Percentiles rank a stretch among this genome's conserved stretches.
Conservation (phyloP, 2,113 vertebrate species). For the Amazona vittata region DNA sequence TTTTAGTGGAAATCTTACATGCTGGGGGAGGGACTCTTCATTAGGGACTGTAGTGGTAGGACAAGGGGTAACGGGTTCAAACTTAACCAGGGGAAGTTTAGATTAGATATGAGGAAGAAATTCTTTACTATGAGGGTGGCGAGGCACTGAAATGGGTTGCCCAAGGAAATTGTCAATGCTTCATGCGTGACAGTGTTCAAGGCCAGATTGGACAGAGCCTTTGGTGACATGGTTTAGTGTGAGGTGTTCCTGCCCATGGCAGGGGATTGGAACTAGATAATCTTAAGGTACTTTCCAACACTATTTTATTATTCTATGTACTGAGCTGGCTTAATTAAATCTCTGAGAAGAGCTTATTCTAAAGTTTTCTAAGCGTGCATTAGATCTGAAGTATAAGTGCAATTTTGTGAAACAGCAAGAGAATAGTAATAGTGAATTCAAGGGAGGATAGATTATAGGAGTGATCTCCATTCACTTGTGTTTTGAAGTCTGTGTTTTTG, state of each 20-base stretch:
- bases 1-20: background rate
- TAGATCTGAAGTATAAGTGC: background rate
- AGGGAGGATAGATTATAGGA: background rate
- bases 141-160: background rate
- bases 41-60: background rate
- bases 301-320: background rate
- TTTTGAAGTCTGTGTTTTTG: background rate
- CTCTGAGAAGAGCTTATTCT: background rate
- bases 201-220: background rate
- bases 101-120: background rate
- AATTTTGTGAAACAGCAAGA: background rate
- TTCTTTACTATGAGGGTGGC: background rate
- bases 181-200: background rate
- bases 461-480: accelerated
- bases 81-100: background rate
- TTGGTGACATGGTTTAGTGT: background rate
- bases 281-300: background rate
- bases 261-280: background rate
- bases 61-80: background rate
- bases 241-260: background rate
- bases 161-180: background rate
- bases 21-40: background rate
- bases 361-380: background rate
- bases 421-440: background rate
- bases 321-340: background rate